Evolutionary conservation across 1,140 invertebrate species (phyloP), one percentile per base, ranked within the genome.

Genomic region (Tetramorium alpestre): DNA sequence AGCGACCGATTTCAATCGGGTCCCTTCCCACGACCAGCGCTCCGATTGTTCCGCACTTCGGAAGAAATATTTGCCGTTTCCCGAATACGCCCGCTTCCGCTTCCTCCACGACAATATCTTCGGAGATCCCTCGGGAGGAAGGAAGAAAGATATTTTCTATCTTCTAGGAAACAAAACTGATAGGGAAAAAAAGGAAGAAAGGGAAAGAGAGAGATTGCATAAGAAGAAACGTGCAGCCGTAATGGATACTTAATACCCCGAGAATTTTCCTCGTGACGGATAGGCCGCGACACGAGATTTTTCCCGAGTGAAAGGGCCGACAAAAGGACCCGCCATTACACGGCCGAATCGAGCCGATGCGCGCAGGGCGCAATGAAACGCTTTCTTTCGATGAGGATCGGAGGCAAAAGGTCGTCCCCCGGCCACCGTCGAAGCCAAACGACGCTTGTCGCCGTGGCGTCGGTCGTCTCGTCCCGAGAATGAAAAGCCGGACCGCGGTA

Each of bases 81-180:
- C 69, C 80, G 69, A 84, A 84, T 84, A 84, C 80, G 80, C 80
- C 80, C 80, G 80, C 80, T 84, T 84, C 80, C 80, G 80, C 44
- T 84, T 84, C 67, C 69, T 73, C 69, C 41, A 44, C 67, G 67
- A n/a, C 41, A 56, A 84, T 18, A 11, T 60, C 69, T 18, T 22
- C 18, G 65, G n/a, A 1, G 41, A 33, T 73, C 25, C 65, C 11
- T 72, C 51, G 51, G 25, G 25, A 47, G 22, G 28, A 16, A 67
- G 16, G 44, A 25, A 28, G n/a, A 41, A 25, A 44, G 1, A 33
- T 16, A 25, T 70, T 10, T 69, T 51, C 16, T 18, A 18, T n/a
- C 51, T n/a, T 6, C 0, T 81, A 44, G 78, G 5, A 25, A 51
- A 8, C 28, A 3, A 18, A 47, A 25, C 3, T 47, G 65, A 47